Evolutionary conservation across 1,140 invertebrate genomes (phyloP).

Genomic region (Tenebrio molitor): DNA sequence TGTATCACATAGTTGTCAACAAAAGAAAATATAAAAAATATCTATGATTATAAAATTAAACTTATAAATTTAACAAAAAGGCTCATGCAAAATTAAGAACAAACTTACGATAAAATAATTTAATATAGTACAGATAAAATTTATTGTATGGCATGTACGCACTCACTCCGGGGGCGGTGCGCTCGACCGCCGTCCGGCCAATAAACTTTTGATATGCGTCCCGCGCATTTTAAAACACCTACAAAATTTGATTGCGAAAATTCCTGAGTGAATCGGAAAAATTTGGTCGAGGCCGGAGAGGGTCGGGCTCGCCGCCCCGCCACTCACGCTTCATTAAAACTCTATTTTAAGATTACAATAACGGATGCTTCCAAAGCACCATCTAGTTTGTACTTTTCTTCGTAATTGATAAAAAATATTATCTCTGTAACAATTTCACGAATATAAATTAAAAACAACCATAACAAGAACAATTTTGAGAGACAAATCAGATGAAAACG

Average conservation of each 20-base stretch:
- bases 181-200: neutral
- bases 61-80: conserved; percentile 54
- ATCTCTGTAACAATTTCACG: conserved; percentile 51
- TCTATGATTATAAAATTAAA: conserved; percentile 56
- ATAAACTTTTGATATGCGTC: conserved; percentile 57
- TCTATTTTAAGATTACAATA: conserved; percentile 41
- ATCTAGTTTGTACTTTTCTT: conserved; percentile 55
- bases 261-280: conserved; percentile 49
- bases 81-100: conserved; percentile 42
- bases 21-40: conserved; percentile 60
- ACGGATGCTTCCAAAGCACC: conserved; percentile 46
- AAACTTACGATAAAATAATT: conserved; percentile 42
- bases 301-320: too few relatives aligned
- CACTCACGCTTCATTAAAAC: conserved; percentile 37
- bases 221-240: conserved; percentile 53
- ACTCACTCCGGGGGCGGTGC: too few relatives aligned
- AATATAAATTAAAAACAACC: conserved; percentile 52
- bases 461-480: conserved; percentile 56
- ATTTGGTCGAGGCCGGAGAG: conserved; percentile 27
- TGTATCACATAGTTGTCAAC: conserved; percentile 57
- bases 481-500: conserved; percentile 17
- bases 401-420: conserved; percentile 54
- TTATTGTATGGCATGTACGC: conserved; percentile 34
- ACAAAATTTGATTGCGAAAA: conserved; percentile 57
- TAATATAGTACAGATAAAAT: conserved; percentile 30